phyloP scores from a whole-genome alignment of 2,888 invertebrate genomes.

The Protodeltote pygarga region DNA sequence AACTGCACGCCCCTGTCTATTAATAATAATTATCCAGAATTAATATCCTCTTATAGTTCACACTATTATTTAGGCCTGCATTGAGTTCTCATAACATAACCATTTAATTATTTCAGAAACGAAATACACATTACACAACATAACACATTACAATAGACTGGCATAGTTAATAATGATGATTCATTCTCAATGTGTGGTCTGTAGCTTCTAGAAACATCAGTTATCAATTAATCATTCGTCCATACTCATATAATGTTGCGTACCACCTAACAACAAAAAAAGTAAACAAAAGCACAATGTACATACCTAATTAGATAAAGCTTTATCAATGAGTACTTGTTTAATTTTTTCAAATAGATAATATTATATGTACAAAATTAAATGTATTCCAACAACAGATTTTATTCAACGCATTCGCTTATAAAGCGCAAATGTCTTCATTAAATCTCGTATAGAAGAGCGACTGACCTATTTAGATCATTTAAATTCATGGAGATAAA shows the following conservation, averaged over 20 bases:
- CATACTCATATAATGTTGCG: neutral
- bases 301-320: constrained; percentile 37
- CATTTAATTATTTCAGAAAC: too few species aligned
- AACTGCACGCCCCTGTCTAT: too few species aligned
- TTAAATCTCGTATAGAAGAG: constrained; percentile 8
- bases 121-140: too few species aligned
- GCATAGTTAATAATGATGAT: neutral
- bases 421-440: constrained; percentile 1
- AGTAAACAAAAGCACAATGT: constrained; percentile 9
- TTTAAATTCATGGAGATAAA: constrained; percentile 21
- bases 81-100: too few species aligned
- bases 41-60: too few species aligned
- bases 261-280: constrained; percentile 5
- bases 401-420: neutral
- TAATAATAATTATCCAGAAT: too few species aligned
- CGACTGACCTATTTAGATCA: constrained; percentile 22
- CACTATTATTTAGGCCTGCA: too few species aligned
- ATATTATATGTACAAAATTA: too few species aligned
- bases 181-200: neutral
- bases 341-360: constrained; percentile 24
- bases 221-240: neutral
- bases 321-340: constrained; percentile 34
- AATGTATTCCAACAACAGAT: too few species aligned
- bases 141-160: neutral
- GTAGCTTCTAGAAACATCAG: neutral